phyloP scores from a whole-genome alignment of 2,113 vertebrate genomes.

The Macquaria australasica region DNA sequence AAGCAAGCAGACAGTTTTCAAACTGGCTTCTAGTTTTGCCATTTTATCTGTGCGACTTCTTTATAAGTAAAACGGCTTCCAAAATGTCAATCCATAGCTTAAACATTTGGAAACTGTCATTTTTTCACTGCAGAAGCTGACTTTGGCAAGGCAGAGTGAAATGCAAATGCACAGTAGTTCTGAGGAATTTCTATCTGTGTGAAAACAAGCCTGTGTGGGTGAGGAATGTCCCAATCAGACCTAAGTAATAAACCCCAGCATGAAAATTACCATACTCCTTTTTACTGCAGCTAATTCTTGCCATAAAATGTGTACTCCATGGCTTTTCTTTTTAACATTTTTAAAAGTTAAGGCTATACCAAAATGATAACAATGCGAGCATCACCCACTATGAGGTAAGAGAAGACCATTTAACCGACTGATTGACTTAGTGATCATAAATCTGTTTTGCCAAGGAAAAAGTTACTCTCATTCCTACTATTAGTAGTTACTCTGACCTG shows the following conservation, averaged over 20 bases:
- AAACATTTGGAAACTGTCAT: background rate
- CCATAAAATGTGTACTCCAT: background rate
- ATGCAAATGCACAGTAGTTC: slow-evolving; percentile 16
- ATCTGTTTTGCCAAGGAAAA: background rate
- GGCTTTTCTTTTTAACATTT: background rate
- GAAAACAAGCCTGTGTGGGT: slow-evolving; percentile 1
- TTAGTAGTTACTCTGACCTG: too few species aligned
- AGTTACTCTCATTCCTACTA: background rate
- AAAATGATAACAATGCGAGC: background rate
- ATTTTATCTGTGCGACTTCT: background rate
- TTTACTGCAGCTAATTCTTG: background rate
- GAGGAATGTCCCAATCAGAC: slow-evolving; percentile 6
- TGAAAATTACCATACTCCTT: background rate
- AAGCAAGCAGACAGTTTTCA: background rate
- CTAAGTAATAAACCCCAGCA: background rate
- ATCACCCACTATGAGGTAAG: background rate
- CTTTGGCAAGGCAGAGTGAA: background rate
- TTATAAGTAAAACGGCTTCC: background rate
- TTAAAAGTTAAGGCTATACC: background rate
- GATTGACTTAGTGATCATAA: background rate
- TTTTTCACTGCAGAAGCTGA: background rate
- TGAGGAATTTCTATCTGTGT: slow-evolving; percentile 10
- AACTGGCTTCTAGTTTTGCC: background rate
- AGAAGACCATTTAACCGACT: background rate
- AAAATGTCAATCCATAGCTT: background rate